A percentile compares a stretch with the other conserved stretches of the same genome.
Conservation (phyloP, 2,888 invertebrate genomes). For the Norana najaformis region DNA sequence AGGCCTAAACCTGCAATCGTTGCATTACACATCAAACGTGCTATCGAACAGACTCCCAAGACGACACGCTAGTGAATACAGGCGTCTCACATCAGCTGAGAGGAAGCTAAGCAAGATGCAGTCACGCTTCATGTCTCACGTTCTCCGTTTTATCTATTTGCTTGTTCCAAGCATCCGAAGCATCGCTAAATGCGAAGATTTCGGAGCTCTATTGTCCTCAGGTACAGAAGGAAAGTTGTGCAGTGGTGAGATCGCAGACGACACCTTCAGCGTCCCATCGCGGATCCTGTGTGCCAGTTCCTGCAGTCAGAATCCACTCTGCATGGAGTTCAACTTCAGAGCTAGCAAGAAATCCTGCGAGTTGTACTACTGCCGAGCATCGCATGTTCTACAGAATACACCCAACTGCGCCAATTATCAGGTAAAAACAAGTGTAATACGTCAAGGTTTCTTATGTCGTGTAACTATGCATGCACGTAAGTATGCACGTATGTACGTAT, state of each 20-base stretch:
- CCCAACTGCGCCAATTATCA: not conserved
- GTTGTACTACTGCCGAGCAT: conserved; percentile 5
- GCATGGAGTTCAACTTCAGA: not conserved
- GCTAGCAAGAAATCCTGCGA: not conserved
- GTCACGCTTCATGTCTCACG: not conserved
- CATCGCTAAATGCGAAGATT: not conserved
- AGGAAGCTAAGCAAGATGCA: too few species aligned
- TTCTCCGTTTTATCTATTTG: not conserved
- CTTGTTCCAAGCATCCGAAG: not conserved
- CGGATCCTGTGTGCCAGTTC: not conserved
- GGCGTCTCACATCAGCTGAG: too few species aligned
- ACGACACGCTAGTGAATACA: too few species aligned
- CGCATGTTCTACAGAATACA: not conserved
- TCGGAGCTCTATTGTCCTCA: not conserved
- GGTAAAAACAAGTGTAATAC: not conserved
- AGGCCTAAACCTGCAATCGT: too few species aligned
- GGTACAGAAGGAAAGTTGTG: not conserved
- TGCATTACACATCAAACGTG: too few species aligned
- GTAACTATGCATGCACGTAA: too few species aligned
- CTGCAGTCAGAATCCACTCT: not conserved
- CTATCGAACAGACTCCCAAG: not conserved
- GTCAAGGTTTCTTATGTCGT: not conserved
- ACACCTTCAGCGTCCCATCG: not conserved
- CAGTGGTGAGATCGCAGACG: not conserved
- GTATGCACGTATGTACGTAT: too few species aligned